Evolutionary conservation across 1,140 invertebrate species (phyloP).

Genomic region (Popillia japonica): DNA sequence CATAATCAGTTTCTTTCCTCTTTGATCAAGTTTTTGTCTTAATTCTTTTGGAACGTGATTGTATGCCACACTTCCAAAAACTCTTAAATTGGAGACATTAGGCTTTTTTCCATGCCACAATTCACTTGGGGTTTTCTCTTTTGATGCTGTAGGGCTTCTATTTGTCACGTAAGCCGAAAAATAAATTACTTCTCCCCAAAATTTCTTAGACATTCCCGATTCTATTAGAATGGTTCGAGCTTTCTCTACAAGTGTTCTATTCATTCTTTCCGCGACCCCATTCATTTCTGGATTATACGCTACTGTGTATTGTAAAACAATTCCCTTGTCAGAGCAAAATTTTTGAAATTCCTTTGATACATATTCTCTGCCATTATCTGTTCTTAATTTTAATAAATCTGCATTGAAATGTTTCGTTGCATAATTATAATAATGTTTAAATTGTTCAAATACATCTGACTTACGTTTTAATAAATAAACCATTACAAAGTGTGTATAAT

Average conservation of each 20-base stretch:
- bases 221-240: constrained; percentile 32
- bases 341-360: constrained; percentile 45
- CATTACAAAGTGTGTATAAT: constrained; percentile 56
- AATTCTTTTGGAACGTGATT: neutral
- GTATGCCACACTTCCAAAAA: neutral
- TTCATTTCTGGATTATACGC: constrained; percentile 59
- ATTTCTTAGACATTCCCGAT: constrained; percentile 20
- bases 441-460: constrained; percentile 48
- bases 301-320: constrained; percentile 45
- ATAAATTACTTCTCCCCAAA: constrained; percentile 36
- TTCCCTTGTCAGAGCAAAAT: constrained; percentile 49
- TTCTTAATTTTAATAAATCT: no score
- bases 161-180: constrained; percentile 31
- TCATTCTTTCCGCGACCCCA: constrained; percentile 59
- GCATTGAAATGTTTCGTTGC: constrained; percentile 43
- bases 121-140: constrained; percentile 51
- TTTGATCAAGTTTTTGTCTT: neutral
- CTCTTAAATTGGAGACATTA: constrained; percentile 43
- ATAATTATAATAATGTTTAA: constrained; percentile 53
- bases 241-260: constrained; percentile 38
- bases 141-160: constrained; percentile 38
- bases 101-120: constrained; percentile 53
- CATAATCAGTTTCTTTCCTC: constrained; percentile 1
- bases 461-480: constrained; percentile 56
- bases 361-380: constrained; percentile 54